Conservation (phyloP, 2,113 vertebrate genomes). For the Lampris megalopsis region DNA sequence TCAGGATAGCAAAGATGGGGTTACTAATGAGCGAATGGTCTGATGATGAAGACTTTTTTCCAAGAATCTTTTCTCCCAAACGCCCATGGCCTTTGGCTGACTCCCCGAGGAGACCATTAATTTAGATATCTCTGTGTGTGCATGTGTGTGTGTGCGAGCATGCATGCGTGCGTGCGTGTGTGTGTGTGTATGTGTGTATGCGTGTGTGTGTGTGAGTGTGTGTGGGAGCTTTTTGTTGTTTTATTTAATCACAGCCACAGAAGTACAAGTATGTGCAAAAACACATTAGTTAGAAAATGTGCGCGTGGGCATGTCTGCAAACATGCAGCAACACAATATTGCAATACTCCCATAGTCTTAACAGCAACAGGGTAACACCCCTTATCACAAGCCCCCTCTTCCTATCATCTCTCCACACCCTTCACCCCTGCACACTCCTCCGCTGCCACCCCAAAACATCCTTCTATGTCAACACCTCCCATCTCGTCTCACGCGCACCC, state of each 20-base stretch:
- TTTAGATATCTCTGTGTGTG: constrained; percentile 74
- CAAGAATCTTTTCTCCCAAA: constrained; percentile 81
- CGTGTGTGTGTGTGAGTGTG: constrained; percentile 8
- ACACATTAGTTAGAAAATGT: constrained; percentile 31
- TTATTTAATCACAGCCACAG: constrained; percentile 43
- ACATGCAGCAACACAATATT: constrained; percentile 8
- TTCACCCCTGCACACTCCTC: constrained; percentile 59
- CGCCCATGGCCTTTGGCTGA: constrained; percentile 81
- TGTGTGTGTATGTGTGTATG: constrained; percentile 22
- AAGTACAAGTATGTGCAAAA: constrained; percentile 31
- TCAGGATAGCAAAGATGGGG: constrained; percentile 66
- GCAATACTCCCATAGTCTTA: constrained; percentile 12
- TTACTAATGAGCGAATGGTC: constrained; percentile 80
- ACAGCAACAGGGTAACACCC: constrained; percentile 36
- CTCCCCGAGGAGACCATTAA: constrained; percentile 82
- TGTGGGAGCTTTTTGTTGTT: constrained; percentile 46
- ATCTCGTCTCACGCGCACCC: constrained; percentile 1
- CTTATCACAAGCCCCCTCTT: constrained; percentile 63
- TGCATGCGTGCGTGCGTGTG: constrained; percentile 19
- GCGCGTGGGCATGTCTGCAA: not conserved
- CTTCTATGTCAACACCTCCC: constrained; percentile 75
- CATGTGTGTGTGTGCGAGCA: constrained; percentile 38
- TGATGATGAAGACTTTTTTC: constrained; percentile 80
- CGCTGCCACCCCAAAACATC: constrained; percentile 77
- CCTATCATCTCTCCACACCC: constrained; percentile 74